A percentile compares a stretch with the other conserved stretches of the same genome.
phyloP scores from a whole-genome alignment of 2,797 vertebrate species.

The Darevskia nairensis region DNA sequence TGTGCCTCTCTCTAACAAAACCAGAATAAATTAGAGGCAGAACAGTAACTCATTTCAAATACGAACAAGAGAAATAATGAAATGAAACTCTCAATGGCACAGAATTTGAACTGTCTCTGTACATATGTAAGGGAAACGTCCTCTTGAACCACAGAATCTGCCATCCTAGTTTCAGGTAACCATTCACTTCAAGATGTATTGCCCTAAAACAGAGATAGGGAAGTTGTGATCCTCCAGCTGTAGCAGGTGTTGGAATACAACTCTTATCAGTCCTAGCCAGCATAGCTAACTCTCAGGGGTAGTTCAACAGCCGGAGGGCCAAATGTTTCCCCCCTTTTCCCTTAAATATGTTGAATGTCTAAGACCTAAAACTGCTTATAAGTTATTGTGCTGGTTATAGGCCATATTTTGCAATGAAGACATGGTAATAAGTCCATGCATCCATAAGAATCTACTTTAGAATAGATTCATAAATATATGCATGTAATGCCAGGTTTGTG shows the following conservation, averaged over 20 bases:
- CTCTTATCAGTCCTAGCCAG: too few species aligned
- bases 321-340: too few species aligned
- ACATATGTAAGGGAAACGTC: not conserved
- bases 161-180: not conserved
- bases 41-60: not conserved
- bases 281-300: too few species aligned
- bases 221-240: too few species aligned
- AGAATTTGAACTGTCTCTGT: not conserved
- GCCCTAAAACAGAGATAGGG: too few species aligned
- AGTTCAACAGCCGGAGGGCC: too few species aligned
- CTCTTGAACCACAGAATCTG: rapidly evolving
- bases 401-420: conserved; percentile 4
- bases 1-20: not conserved
- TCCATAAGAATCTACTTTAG: not conserved
- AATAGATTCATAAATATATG: not conserved
- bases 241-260: too few species aligned
- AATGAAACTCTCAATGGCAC: not conserved
- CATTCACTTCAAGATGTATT: not conserved
- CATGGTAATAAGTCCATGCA: not conserved
- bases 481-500: too few species aligned
- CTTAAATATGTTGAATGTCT: conserved; percentile 14
- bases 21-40: not conserved
- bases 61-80: not conserved
- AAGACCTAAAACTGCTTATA: not conserved
- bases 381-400: conserved; percentile 6